Evolutionary conservation across 2,113 vertebrate species (phyloP).

Genomic region (Syngnathus floridae): DNA sequence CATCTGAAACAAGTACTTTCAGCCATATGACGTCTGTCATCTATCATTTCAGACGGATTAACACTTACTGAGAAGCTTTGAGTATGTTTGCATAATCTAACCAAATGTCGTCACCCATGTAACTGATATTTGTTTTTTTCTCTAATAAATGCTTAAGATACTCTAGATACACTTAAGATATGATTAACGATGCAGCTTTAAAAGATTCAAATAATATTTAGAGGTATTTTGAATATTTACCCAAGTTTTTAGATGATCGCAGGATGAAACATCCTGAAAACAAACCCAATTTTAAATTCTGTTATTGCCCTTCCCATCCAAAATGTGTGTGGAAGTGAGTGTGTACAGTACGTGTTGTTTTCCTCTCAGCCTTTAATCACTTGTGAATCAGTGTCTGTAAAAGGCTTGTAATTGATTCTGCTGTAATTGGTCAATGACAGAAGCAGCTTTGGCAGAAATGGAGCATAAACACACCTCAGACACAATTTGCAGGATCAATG

Average conservation of each 20-base stretch:
- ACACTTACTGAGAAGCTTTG: neutral
- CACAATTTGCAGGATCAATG: slow-evolving; percentile 72
- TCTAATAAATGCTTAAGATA: neutral
- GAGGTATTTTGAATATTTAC: neutral
- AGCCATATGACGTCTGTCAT: neutral
- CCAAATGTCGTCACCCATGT: neutral
- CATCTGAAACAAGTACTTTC: neutral
- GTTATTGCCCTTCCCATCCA: neutral
- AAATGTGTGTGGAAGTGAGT: slow-evolving; percentile 13
- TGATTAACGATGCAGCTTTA: neutral
- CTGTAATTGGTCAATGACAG: slow-evolving; percentile 73
- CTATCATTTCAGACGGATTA: neutral
- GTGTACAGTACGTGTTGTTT: slow-evolving; percentile 15
- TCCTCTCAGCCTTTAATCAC: slow-evolving; percentile 29
- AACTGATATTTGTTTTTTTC: neutral
- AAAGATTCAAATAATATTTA: neutral
- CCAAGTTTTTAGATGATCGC: neutral
- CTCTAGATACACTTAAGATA: neutral
- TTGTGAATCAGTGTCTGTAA: slow-evolving; percentile 54
- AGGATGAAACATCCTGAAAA: neutral
- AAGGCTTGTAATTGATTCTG: slow-evolving; percentile 74
- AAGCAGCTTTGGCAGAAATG: slow-evolving; percentile 70
- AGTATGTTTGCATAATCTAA: neutral
- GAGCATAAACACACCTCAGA: slow-evolving; percentile 70
- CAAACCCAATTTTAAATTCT: neutral